Evolutionary conservation across 2,888 invertebrate genomes (phyloP).

Genomic region (Epirrita christyi): DNA sequence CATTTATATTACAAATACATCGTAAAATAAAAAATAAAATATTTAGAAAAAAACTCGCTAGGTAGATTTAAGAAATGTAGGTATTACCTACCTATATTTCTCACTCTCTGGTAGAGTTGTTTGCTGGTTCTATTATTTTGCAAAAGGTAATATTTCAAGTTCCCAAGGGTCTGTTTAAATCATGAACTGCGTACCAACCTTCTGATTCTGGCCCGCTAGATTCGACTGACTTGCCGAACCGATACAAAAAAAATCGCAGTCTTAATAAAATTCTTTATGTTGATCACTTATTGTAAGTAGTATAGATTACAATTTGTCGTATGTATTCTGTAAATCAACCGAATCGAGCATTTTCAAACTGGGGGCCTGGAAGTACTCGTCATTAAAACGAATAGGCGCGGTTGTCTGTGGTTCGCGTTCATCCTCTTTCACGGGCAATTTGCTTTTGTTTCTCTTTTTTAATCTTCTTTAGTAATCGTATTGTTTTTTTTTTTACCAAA

Average conservation of each 20-base stretch:
- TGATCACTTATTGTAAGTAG: too few relatives aligned
- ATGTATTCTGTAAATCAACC: neutral
- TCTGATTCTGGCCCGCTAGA: neutral
- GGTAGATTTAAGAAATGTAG: too few relatives aligned
- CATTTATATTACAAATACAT: too few relatives aligned
- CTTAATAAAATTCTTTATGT: too few relatives aligned
- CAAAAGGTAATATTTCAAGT: neutral
- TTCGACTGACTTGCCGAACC: neutral
- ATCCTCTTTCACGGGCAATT: constrained; percentile 68
- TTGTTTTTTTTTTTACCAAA: constrained; percentile 58
- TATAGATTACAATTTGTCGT: too few relatives aligned
- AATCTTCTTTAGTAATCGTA: constrained; percentile 70
- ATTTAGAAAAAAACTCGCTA: too few relatives aligned
- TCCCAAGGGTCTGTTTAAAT: too few relatives aligned
- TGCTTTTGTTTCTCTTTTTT: constrained; percentile 75
- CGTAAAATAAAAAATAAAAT: too few relatives aligned
- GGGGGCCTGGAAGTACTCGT: constrained; percentile 47
- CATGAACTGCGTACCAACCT: neutral
- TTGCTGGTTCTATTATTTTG: neutral
- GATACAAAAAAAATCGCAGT: neutral
- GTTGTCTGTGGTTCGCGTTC: constrained; percentile 50
- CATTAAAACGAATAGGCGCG: constrained; percentile 62
- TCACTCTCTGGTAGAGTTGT: neutral
- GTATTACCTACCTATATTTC: too few relatives aligned
- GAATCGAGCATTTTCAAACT: neutral